Base-by-base conservation (phyloP, 2,113 vertebrate genomes). In the Mola mola region DNA sequence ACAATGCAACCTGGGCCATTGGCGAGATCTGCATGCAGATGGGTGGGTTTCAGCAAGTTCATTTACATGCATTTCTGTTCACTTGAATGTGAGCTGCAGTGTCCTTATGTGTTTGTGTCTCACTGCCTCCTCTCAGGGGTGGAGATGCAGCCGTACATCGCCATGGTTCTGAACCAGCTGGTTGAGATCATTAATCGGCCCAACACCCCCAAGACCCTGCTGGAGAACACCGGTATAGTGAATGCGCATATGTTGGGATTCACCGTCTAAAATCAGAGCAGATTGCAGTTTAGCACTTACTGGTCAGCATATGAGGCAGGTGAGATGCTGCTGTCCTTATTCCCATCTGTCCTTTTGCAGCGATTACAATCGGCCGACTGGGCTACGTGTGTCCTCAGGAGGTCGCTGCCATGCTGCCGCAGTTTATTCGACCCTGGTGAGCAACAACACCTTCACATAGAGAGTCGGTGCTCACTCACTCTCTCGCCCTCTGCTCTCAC, bases 1-100 rank as follows among this genome's bases (percentile, higher is more conserved):
- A 98, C 86, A 98, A 98, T 6, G 96, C 96, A 0, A 98, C 95
- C 38, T 98, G 96, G 96, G 96, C 96, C 79, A 98, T 98, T 0
- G 96, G 96, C 1, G 96, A 98, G 91, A 98, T 98, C 90, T 98
- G 96, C 72, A 98, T 98, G 95, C 95, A 98, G 88, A 98, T 98
- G 96, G 96, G 96, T 97, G 73, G 92, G 91, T 79, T 25, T 5
- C 24, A 42, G 55, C 20, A 9, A n/a, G 21, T 42, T 19, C 28
- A 3, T 26, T 29, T 11, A n/a, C 16, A 4, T 34, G 11, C 33
- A 34, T 15, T 34, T 4, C 12, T 11, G 9, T 8, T 33, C 0
- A 0, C 3, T 6, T 40, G 4, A 42, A 34, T 17, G 9, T 46
- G 6, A 51, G 25, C 60, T 25, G 1, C 13, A 47, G 5, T 24